phyloP scores from a whole-genome alignment of 2,113 vertebrate species.

The Nibea coibor region DNA sequence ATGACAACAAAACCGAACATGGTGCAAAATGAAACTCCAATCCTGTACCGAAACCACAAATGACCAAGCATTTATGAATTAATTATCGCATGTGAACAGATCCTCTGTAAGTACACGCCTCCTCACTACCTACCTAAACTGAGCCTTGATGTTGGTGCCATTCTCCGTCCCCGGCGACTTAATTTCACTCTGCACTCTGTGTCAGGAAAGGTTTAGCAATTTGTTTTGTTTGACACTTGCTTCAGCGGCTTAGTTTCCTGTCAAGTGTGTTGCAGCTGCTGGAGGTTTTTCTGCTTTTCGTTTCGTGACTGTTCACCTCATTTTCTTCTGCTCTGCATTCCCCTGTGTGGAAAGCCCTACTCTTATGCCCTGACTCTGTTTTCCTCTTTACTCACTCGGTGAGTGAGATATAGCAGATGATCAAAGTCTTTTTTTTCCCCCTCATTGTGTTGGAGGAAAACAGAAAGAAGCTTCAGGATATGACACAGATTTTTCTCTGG shows the following conservation, averaged over 20 bases:
- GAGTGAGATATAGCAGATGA: conserved; percentile 60
- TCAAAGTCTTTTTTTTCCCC: conserved; percentile 66
- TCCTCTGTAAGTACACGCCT: conserved; percentile 8
- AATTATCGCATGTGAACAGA: conserved; percentile 26
- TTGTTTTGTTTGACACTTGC: conserved; percentile 68
- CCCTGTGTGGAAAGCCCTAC: conserved; percentile 37
- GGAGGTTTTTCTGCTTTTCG: conserved; percentile 42
- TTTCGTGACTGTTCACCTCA: conserved; percentile 55
- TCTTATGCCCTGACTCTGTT: conserved; percentile 48
- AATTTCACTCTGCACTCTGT: conserved; percentile 46
- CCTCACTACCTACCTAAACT: conserved; percentile 10
- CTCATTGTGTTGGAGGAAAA: conserved; percentile 53
- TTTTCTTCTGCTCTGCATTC: conserved; percentile 52
- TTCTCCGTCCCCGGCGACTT: conserved; percentile 47
- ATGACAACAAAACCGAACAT: conserved; percentile 63
- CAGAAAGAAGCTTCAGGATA: conserved; percentile 53
- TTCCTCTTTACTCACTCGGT: conserved; percentile 42
- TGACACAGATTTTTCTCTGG: conserved; percentile 54
- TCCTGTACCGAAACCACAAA: conserved; percentile 11
- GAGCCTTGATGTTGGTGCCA: conserved; percentile 43
- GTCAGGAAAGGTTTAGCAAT: conserved; percentile 58
- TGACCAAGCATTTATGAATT: conserved; percentile 38
- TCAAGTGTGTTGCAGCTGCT: conserved; percentile 47
- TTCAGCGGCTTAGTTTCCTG: conserved; percentile 55
- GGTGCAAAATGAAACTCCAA: conserved; percentile 32